Evolutionary conservation across 64 coral and sea anemone genomes (phyloP), one percentile per base, ranked within the genome.

Genomic region (Anthopleura sola): DNA sequence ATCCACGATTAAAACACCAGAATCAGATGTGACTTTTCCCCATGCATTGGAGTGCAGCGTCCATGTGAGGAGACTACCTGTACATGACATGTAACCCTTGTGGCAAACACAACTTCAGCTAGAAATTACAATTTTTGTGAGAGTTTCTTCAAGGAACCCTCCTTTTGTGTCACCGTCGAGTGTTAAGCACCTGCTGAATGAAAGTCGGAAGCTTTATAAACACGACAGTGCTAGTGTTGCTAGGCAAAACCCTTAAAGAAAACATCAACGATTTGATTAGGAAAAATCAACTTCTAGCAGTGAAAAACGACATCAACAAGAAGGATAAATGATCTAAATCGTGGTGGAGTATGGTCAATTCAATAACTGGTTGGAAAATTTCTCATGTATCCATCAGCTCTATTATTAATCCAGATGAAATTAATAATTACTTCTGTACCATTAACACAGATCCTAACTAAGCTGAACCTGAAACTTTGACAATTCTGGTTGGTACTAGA

Each of bases 391-490:
- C 69, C 37, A 68, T 89, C 40, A 68, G 37, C 68, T 74, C 80
- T 75, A 83, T 75, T 11, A 69, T 89, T 36, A 75, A 47, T 89
- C 87, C 80, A n/a, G 79, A 89, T 60, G 47, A 89, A 54, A 32
- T 89, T 66, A 89, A 83, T 89, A 49, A 75, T 50, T 71, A 89
- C 37, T 89, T 83, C 29, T 60, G 82, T 48, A 31, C 82, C 37
- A 83, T 89, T 81, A 89, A 89, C 81, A 83, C 87, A 53, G 87
- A 89, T 60, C 34, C 57, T 89, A 60, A 83, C 44, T 89, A 89
- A 32, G 68, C 49, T 50, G 80, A 57, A 75, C 82, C 88, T 24
- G 69, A 90, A 28, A 36, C 56, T 39, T 85, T 85, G 78, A 26
- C 88, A 46, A 90, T 90, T 78, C 82, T 82, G 36, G 82, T 85